A percentile compares a stretch with the other conserved stretches of the same genome.
phyloP scores from a whole-genome alignment of 2,113 vertebrate genomes.

The Nasalis larvatus region DNA sequence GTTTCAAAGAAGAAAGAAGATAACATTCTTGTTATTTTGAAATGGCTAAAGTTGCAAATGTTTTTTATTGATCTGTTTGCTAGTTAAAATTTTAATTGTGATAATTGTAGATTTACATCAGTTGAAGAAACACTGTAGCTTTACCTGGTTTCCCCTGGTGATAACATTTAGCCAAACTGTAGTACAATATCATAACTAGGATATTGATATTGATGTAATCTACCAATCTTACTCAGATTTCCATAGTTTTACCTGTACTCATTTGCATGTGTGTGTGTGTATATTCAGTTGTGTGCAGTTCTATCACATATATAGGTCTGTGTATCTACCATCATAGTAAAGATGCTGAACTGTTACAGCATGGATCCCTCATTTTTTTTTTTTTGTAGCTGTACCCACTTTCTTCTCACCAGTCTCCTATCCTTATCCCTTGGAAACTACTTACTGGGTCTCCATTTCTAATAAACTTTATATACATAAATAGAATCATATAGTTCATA shows the following conservation, averaged over 20 bases:
- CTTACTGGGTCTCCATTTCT: background rate
- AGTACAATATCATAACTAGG: background rate
- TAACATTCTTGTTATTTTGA: background rate
- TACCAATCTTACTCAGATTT: background rate
- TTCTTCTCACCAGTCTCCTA: background rate
- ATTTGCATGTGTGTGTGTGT: background rate
- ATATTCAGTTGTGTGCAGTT: background rate
- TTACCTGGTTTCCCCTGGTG: background rate
- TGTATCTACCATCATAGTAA: background rate
- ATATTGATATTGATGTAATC: background rate
- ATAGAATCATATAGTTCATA: background rate
- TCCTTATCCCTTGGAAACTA: background rate
- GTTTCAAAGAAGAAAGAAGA: background rate
- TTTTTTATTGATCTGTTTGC: background rate
- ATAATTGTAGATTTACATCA: background rate
- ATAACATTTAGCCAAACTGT: background rate
- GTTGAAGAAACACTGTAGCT: background rate
- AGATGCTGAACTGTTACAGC: background rate
- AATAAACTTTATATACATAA: background rate
- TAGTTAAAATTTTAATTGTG: background rate
- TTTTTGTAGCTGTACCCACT: background rate
- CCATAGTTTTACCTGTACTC: background rate
- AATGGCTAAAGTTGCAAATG: background rate
- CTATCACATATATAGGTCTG: background rate
- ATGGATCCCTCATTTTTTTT: background rate